Conservation (phyloP, 1,140 invertebrate species). For the Probaryconus sp. region DNA sequence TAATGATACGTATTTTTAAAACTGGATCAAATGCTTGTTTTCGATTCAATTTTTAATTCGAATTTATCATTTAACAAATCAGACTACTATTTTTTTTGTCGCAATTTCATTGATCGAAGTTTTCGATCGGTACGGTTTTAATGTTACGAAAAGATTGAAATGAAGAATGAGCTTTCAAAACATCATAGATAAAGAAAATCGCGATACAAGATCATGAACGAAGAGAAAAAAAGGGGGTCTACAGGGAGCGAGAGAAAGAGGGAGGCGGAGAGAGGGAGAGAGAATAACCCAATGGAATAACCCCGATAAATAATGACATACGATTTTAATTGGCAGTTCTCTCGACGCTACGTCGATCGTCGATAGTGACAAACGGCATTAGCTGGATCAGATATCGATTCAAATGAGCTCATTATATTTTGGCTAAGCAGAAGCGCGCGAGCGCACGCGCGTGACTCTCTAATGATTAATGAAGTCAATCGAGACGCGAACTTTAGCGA, state of each 20-base stretch:
- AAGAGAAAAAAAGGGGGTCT: slow-evolving; percentile 14
- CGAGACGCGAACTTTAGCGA: slow-evolving; percentile 6
- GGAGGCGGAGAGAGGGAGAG: slow-evolving; percentile 3
- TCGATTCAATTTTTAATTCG: too few relatives aligned
- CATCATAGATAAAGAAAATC: slow-evolving; percentile 16
- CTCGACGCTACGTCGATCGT: slow-evolving; percentile 56
- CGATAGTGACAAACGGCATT: slow-evolving; percentile 69
- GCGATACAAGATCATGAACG: background rate
- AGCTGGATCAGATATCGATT: slow-evolving; percentile 72
- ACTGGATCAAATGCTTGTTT: too few relatives aligned
- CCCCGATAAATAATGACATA: slow-evolving; percentile 70
- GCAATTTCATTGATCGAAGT: too few relatives aligned
- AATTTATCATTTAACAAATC: too few relatives aligned
- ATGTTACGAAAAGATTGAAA: too few relatives aligned
- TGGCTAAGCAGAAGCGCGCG: slow-evolving; percentile 59
- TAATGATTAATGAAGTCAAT: slow-evolving; percentile 69
- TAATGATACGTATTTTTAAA: too few relatives aligned
- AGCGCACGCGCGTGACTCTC: slow-evolving; percentile 61
- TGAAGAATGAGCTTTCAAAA: slow-evolving; percentile 19
- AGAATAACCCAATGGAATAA: slow-evolving; percentile 43
- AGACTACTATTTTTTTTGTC: too few relatives aligned
- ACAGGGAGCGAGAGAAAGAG: background rate
- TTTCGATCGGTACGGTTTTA: too few relatives aligned
- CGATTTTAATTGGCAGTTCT: slow-evolving; percentile 68
- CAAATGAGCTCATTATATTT: slow-evolving; percentile 75